phyloP scores from a whole-genome alignment of 2,113 vertebrate species.

The Apodemus sylvaticus region DNA sequence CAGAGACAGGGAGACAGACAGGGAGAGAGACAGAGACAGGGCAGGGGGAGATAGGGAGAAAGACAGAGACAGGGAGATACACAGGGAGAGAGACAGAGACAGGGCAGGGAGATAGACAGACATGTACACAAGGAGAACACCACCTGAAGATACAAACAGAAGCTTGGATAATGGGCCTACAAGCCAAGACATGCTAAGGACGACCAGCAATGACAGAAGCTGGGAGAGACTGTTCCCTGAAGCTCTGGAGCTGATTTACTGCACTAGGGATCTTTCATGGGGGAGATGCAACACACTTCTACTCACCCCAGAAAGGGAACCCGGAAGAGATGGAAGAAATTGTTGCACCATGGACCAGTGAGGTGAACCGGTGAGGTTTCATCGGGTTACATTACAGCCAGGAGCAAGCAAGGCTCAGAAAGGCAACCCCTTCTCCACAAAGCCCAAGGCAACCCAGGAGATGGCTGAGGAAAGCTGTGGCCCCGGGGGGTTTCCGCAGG shows the following conservation, averaged over 20 bases:
- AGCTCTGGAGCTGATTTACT: not conserved
- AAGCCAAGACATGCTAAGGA: fast-evolving
- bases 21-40: too few relatives aligned
- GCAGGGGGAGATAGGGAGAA: too few relatives aligned
- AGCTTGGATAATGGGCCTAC: fast-evolving
- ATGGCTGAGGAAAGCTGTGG: not conserved
- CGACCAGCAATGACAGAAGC: not conserved
- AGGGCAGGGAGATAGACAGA: not conserved
- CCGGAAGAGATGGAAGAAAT: not conserved
- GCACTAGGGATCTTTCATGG: not conserved
- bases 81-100: not conserved
- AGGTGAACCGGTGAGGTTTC: not conserved
- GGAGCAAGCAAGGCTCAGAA: not conserved
- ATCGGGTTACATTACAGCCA: not conserved
- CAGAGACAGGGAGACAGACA: not conserved
- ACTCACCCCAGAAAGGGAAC: not conserved
- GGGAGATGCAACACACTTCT: not conserved
- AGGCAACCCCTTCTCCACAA: not conserved
- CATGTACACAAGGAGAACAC: not conserved
- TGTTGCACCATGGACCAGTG: not conserved
- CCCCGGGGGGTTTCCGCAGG: too few relatives aligned
- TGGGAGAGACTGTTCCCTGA: not conserved
- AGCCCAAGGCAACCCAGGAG: not conserved
- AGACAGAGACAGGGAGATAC: not conserved
- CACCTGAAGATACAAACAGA: not conserved